Evolutionary conservation across 2,888 invertebrate species (phyloP).

Genomic region (Acleris emargana): DNA sequence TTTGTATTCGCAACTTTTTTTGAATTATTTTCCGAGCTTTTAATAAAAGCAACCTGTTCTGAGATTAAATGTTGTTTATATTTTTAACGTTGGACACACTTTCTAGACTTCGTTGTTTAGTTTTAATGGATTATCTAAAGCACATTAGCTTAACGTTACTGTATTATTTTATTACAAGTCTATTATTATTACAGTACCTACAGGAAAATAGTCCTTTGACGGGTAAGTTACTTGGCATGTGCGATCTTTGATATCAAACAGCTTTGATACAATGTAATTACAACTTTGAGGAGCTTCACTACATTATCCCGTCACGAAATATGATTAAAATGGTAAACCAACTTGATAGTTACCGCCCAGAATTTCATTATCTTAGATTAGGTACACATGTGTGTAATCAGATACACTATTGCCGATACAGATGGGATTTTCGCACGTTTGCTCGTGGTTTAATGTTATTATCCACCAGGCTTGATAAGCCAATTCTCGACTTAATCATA

Average conservation of each 20-base stretch:
- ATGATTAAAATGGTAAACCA: constrained; percentile 36
- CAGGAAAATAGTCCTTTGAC: constrained; percentile 15
- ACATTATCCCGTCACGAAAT: constrained; percentile 28
- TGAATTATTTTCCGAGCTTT: constrained; percentile 27
- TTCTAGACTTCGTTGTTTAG: not conserved
- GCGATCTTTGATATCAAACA: constrained; percentile 29
- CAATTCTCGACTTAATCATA: constrained; percentile 6
- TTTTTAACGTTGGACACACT: not conserved
- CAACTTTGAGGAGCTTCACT: constrained; percentile 24
- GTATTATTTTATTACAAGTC: too few relatives aligned
- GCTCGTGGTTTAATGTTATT: constrained; percentile 12
- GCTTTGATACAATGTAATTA: constrained; percentile 34
- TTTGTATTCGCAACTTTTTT: constrained; percentile 31
- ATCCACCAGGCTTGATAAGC: constrained; percentile 3
- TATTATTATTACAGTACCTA: not conserved
- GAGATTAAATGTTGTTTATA: constrained; percentile 15
- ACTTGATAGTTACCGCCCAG: constrained; percentile 23
- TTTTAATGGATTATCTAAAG: not conserved
- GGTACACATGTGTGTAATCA: constrained; percentile 13
- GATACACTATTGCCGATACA: constrained; percentile 10
- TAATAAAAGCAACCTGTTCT: constrained; percentile 17
- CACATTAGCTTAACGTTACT: too few relatives aligned
- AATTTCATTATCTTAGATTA: constrained; percentile 35
- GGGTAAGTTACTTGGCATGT: constrained; percentile 15
- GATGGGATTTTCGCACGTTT: constrained; percentile 22